phyloP scores from a whole-genome alignment of 2,797 vertebrate genomes.

The Ctenochaetus hawaiiensis region DNA sequence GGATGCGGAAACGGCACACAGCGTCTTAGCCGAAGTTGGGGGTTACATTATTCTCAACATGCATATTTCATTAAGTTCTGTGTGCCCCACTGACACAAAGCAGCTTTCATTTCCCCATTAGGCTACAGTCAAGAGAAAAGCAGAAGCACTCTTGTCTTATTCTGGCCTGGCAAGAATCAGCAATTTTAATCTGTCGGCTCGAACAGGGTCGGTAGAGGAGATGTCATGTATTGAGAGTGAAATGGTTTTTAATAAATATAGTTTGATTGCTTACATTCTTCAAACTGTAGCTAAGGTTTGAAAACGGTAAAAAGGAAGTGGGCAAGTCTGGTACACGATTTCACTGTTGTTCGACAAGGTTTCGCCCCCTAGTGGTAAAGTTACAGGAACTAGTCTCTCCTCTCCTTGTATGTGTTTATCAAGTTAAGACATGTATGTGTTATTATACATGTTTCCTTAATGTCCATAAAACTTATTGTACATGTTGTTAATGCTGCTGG shows the following conservation, averaged over 20 bases:
- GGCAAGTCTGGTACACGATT: neutral
- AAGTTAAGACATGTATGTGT: too few species aligned
- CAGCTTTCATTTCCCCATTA: constrained; percentile 78
- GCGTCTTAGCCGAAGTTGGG: constrained; percentile 41
- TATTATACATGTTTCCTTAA: too few species aligned
- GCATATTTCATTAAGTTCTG: constrained; percentile 73
- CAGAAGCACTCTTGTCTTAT: constrained; percentile 63
- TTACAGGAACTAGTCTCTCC: neutral
- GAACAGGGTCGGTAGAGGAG: constrained; percentile 8
- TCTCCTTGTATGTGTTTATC: neutral
- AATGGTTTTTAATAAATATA: constrained; percentile 14
- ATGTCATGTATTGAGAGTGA: constrained; percentile 5
- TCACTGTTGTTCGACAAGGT: neutral
- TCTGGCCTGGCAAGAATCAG: constrained; percentile 41
- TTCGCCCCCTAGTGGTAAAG: constrained; percentile 25
- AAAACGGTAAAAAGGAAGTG: constrained; percentile 3
- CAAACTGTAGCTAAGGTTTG: neutral
- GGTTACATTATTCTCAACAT: constrained; percentile 68
- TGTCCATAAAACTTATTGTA: too few species aligned
- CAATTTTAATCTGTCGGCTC: constrained; percentile 4
- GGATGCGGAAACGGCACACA: constrained; percentile 48
- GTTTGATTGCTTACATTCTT: neutral
- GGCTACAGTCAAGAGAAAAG: constrained; percentile 37
- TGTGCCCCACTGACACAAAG: constrained; percentile 70
- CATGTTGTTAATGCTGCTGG: too few species aligned